A percentile compares a stretch with the other conserved stretches of the same genome.
Evolutionary conservation across 1,140 invertebrate genomes (phyloP).

Genomic region (Lepidurus arcticus): DNA sequence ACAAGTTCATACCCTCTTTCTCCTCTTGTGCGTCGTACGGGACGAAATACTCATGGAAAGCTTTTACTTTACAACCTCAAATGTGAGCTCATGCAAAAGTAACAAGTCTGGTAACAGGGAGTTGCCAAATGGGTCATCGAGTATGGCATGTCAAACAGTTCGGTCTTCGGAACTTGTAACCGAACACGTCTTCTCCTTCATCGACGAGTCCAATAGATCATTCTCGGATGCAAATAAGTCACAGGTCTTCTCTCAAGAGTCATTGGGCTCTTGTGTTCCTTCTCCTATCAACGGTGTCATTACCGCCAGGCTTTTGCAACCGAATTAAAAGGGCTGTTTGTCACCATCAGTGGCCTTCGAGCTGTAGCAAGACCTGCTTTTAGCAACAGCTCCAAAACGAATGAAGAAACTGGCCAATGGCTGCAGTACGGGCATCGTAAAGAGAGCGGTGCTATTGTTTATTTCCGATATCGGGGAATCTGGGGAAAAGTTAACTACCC

Average conservation of each 20-base stretch:
- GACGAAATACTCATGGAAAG: neutral
- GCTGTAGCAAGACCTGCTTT: neutral
- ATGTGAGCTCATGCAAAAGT: conserved; percentile 11
- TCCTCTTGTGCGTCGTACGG: neutral
- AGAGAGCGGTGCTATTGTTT: neutral
- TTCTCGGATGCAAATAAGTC: neutral
- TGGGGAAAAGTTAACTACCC: neutral
- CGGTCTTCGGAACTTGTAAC: neutral
- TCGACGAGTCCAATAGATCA: neutral
- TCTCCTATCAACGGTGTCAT: neutral
- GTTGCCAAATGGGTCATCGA: conserved; percentile 18
- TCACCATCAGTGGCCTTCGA: neutral
- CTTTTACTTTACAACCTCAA: neutral
- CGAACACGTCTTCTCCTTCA: neutral
- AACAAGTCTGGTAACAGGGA: neutral
- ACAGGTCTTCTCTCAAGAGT: neutral
- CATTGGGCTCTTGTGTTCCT: neutral
- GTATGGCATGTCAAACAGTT: conserved; percentile 2
- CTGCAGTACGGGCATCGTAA: neutral
- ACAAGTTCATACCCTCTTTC: conserved; percentile 7
- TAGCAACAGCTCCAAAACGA: neutral
- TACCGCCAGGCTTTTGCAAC: neutral
- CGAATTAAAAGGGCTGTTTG: neutral
- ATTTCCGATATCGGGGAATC: neutral
- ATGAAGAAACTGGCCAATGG: neutral